Percentiles rank a stretch among this genome's conserved stretches.
phyloP scores from a whole-genome alignment of 1,140 invertebrate species.

The Andricus grossulariae region DNA sequence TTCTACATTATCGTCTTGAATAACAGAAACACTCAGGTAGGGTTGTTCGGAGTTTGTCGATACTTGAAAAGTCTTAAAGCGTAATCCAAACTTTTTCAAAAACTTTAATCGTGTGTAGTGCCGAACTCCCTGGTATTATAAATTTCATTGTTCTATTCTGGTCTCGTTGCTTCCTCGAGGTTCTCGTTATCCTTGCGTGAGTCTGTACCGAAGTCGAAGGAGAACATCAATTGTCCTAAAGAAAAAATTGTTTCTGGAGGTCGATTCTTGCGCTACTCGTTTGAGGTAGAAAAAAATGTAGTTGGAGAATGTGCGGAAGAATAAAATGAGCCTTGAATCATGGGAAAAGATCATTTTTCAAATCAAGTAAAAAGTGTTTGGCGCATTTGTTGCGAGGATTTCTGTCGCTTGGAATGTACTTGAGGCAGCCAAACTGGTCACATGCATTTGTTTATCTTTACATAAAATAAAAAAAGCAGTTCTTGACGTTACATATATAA shows the following conservation, averaged over 20 bases:
- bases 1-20: conserved; percentile 44
- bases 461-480: no score
- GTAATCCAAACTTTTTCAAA: background rate
- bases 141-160: conserved; percentile 42
- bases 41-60: background rate
- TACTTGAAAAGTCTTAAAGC: background rate
- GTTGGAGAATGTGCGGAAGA: background rate
- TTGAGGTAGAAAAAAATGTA: background rate
- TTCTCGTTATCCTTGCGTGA: conserved; percentile 21
- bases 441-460: no score
- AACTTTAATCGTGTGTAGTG: background rate
- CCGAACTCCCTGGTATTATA: conserved; percentile 13
- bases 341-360: background rate
- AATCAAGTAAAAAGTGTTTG: no score
- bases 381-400: no score
- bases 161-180: conserved; percentile 13
- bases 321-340: background rate
- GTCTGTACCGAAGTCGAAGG: background rate
- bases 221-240: background rate
- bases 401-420: no score
- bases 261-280: background rate
- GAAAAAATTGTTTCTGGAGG: conserved; percentile 7
- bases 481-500: no score
- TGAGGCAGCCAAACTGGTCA: no score
- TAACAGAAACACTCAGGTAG: background rate